These are phyloP conservation scores for Coturnix japonica DNA, from an alignment of 2,113 vertebrate genomes.

Conservation along the genomic window DNA sequence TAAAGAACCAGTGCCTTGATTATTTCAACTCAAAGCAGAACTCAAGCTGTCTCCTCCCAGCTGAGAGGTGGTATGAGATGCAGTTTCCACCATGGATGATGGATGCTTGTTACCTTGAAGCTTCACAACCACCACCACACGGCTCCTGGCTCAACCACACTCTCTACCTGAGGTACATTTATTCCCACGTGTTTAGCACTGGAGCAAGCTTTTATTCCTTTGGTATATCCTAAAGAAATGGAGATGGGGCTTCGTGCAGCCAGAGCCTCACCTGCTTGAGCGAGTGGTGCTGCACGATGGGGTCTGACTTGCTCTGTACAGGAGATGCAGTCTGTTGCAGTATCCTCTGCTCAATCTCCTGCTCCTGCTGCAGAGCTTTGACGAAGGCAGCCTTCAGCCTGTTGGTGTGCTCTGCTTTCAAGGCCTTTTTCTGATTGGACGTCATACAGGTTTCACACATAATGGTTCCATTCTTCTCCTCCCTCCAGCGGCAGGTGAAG, in stretches of 20 bases:
- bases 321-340: constrained; percentile 86
- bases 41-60: constrained; percentile 22
- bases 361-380: constrained; percentile 97
- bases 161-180: not conserved
- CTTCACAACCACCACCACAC: not conserved
- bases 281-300: constrained; percentile 83
- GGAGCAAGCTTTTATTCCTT: not conserved
- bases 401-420: constrained; percentile 96
- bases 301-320: constrained; percentile 78
- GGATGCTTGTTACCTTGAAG: not conserved
- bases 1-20: not conserved
- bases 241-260: not conserved
- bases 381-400: constrained; percentile 97
- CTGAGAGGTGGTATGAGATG: not conserved
- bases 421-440: constrained; percentile 94
- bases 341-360: constrained; percentile 97
- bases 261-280: constrained; percentile 86
- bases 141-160: not conserved
- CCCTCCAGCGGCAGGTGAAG: constrained; percentile 98
- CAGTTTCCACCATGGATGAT: accelerated
- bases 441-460: constrained; percentile 98
- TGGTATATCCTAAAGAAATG: not conserved
- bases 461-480: constrained; percentile 90
- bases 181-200: not conserved
- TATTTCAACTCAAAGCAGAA: constrained; percentile 49